Conservation (phyloP, 2,113 vertebrate genomes). For the Capra hircus region DNA sequence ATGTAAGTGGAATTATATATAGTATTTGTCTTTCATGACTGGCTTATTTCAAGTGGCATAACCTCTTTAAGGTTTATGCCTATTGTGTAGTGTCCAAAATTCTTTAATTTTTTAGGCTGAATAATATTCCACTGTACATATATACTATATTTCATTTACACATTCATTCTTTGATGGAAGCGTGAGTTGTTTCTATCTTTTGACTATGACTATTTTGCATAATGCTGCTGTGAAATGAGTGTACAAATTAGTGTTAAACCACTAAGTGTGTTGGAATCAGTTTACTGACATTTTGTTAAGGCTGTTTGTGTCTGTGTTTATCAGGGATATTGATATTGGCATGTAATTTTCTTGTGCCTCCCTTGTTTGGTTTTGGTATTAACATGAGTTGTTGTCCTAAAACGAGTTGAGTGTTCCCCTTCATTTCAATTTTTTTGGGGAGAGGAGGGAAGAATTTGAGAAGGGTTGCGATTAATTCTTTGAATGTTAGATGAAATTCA, state of each 20-base stretch:
- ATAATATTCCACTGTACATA: background rate
- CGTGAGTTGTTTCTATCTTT: background rate
- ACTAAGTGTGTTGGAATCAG: background rate
- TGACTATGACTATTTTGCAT: background rate
- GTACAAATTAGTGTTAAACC: background rate
- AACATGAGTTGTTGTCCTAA: background rate
- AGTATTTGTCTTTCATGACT: background rate
- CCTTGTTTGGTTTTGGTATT: background rate
- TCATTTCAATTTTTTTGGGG: background rate
- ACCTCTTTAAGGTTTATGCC: background rate
- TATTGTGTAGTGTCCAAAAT: background rate
- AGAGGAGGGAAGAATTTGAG: background rate
- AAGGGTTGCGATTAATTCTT: background rate
- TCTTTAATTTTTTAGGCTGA: background rate
- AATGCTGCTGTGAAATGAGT: background rate
- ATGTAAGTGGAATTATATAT: background rate
- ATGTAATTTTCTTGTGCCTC: background rate
- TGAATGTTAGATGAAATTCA: background rate
- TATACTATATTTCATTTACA: background rate
- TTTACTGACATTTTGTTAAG: background rate
- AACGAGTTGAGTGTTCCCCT: background rate
- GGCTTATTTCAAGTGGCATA: background rate
- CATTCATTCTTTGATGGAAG: background rate
- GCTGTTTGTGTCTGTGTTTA: background rate
- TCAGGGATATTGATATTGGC: background rate